These are phyloP conservation scores for Chironomus tepperi DNA, from an alignment of 1,140 invertebrate genomes.

Conservation along the genomic window DNA sequence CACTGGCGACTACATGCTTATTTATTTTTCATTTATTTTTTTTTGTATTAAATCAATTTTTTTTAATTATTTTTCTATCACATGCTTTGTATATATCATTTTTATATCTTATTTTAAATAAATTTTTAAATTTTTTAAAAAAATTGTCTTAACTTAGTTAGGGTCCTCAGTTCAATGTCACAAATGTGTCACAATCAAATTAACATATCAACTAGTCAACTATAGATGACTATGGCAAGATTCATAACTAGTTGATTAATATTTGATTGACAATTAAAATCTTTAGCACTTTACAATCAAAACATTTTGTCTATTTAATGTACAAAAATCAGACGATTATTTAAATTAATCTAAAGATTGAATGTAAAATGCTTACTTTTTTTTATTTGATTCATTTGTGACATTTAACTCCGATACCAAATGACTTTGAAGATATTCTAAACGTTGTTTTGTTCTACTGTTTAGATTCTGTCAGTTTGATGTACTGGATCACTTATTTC, in stretches of 20 bases:
- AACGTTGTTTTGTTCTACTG: no score
- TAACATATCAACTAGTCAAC: not conserved
- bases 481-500: no score
- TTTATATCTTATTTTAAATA: not conserved
- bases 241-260: not conserved
- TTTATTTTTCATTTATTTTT: not conserved
- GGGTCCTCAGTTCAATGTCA: not conserved
- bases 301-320: no score
- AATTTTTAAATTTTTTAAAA: not conserved
- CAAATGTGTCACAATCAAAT: not conserved
- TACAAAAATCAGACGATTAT: no score
- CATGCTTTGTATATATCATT: conserved; percentile 21
- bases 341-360: no score
- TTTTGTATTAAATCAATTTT: conserved; percentile 1
- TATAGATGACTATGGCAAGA: not conserved
- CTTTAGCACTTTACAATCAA: not conserved
- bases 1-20: conserved; percentile 10
- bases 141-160: not conserved
- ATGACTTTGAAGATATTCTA: no score
- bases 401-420: no score
- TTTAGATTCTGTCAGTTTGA: no score
- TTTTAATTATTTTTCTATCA: conserved; percentile 18
- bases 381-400: no score
- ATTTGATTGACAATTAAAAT: not conserved
- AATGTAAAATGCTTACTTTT: no score